Evolutionary conservation across 2,113 vertebrate species (phyloP).

Genomic region (Panthera uncia): DNA sequence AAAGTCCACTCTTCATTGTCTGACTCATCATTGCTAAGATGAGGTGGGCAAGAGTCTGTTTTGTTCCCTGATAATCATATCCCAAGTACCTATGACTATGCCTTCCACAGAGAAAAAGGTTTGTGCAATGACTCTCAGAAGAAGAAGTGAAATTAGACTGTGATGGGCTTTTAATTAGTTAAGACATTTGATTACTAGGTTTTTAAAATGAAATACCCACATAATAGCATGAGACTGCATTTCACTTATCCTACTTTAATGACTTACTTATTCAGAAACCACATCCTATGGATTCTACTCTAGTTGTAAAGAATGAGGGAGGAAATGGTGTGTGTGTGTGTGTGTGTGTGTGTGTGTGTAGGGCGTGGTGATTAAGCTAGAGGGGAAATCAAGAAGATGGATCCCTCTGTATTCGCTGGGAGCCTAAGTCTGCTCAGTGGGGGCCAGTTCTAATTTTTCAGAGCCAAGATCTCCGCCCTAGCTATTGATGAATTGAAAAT

Average conservation of each 20-base stretch:
- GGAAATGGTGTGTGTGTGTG: neutral
- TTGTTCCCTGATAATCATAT: neutral
- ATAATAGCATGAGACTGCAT: neutral
- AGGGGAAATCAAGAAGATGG: neutral
- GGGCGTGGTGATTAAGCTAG: too few species aligned
- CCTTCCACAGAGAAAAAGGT: accelerated
- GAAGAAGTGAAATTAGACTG: neutral
- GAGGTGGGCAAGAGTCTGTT: too few species aligned
- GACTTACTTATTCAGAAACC: neutral
- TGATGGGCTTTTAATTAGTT: neutral
- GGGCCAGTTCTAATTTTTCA: neutral
- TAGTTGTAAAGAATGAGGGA: neutral
- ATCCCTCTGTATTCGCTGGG: accelerated
- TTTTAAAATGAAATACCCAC: neutral
- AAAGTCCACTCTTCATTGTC: neutral
- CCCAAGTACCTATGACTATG: neutral
- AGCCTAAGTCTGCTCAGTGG: neutral
- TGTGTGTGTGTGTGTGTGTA: neutral
- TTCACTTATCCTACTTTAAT: neutral
- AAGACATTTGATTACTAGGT: neutral
- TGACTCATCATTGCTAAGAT: too few species aligned
- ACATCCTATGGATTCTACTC: neutral
- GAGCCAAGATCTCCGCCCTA: accelerated
- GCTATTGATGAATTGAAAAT: neutral
- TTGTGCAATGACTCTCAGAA: neutral